Percentiles rank a stretch among this genome's conserved stretches.
Conservation (phyloP, 2,797 vertebrate genomes). For the Orestias chungarensis region DNA sequence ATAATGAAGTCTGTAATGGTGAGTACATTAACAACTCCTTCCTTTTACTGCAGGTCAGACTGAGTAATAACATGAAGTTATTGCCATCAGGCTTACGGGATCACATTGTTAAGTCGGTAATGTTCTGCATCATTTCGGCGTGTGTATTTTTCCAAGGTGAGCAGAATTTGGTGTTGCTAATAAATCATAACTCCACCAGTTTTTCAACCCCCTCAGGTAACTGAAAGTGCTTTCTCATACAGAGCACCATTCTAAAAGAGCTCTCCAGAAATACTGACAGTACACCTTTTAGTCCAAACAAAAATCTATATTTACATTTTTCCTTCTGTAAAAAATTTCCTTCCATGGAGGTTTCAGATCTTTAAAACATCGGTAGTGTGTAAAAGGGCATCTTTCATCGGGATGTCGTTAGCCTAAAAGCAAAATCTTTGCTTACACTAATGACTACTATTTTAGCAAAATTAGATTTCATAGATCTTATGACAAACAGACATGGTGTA, state of each 20-base stretch:
- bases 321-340: background rate
- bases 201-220: background rate
- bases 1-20: slow-evolving; percentile 8
- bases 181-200: background rate
- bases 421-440: background rate
- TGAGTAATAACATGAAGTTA: background rate
- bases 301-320: slow-evolving; percentile 1
- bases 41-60: background rate
- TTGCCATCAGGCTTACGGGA: background rate
- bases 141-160: background rate
- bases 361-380: background rate
- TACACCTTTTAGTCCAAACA: background rate
- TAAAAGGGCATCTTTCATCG: background rate
- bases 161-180: background rate
- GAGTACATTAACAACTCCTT: slow-evolving; percentile 6
- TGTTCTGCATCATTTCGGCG: background rate
- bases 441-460: no score
- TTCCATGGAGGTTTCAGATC: background rate
- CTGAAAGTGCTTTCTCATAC: background rate
- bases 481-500: background rate
- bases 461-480: background rate
- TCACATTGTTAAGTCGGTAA: background rate
- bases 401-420: background rate
- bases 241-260: background rate
- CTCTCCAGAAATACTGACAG: background rate